phyloP scores from a whole-genome alignment of 1,140 invertebrate genomes.

The Cydia splendana region DNA sequence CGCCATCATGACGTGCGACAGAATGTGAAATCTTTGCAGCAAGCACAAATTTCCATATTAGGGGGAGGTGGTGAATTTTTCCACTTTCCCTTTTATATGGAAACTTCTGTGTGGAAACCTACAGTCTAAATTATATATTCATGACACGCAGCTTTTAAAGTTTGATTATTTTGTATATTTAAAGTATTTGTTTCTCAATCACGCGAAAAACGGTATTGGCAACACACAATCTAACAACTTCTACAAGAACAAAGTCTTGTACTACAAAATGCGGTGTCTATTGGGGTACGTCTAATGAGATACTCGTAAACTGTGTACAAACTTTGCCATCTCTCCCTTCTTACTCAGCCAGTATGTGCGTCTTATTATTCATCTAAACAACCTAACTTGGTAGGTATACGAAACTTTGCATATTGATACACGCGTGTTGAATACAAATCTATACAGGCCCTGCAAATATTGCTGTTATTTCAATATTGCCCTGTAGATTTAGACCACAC shows the following conservation, averaged over 20 bases:
- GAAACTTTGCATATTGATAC: slow-evolving; percentile 12
- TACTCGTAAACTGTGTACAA: slow-evolving; percentile 5
- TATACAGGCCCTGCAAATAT: slow-evolving; percentile 4
- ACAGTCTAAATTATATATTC: too few species aligned
- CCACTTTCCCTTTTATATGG: too few species aligned
- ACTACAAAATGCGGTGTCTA: background rate
- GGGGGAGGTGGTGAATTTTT: too few species aligned
- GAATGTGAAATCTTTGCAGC: too few species aligned
- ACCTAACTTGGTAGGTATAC: slow-evolving; percentile 2
- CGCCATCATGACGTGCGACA: too few species aligned
- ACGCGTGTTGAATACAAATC: slow-evolving; percentile 10
- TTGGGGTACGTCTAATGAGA: background rate
- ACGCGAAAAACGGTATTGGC: too few species aligned
- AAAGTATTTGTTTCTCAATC: too few species aligned
- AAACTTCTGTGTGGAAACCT: too few species aligned
- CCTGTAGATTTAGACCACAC: background rate
- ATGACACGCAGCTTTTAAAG: too few species aligned
- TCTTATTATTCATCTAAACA: slow-evolving; percentile 15
- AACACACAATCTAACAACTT: too few species aligned
- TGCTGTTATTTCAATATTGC: background rate
- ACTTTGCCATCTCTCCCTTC: background rate
- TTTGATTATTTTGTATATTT: too few species aligned
- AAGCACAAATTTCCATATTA: too few species aligned
- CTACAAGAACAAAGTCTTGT: background rate
- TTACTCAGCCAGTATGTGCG: background rate